Percentiles rank a stretch among this genome's conserved stretches.
Evolutionary conservation across 2,113 vertebrate genomes (phyloP).

Genomic region (Alethe castanea): DNA sequence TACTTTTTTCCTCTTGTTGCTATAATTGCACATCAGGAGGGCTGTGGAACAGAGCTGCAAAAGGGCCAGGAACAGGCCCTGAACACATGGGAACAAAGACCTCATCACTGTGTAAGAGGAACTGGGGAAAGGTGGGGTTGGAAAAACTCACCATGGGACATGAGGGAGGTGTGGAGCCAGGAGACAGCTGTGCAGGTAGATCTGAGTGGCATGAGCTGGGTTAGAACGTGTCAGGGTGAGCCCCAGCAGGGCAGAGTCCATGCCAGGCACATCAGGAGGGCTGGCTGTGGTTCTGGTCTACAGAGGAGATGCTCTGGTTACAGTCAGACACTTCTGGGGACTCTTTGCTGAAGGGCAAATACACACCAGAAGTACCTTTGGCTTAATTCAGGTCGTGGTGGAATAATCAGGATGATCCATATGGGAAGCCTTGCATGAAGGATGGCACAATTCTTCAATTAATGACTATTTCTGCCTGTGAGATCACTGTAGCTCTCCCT

Average conservation of each 20-base stretch:
- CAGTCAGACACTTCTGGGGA: background rate
- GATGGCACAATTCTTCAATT: background rate
- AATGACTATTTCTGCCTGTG: background rate
- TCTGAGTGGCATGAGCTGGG: background rate
- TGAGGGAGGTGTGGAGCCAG: background rate
- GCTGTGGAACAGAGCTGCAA: background rate
- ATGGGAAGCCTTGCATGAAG: background rate
- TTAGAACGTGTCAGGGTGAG: background rate
- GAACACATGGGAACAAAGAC: background rate
- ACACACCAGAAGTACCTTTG: background rate
- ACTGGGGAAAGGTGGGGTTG: background rate
- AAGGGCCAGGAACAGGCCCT: background rate
- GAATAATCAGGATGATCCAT: background rate
- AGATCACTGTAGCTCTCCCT: background rate
- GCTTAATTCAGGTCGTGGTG: background rate
- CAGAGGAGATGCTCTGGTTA: background rate
- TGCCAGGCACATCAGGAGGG: background rate
- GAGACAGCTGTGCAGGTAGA: background rate
- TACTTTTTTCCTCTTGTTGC: background rate
- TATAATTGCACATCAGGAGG: background rate
- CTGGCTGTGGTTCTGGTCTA: background rate
- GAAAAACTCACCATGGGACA: background rate
- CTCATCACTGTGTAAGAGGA: background rate
- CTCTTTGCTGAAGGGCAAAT: background rate
- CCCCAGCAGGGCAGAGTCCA: background rate